Evolutionary conservation across 2,888 invertebrate species (phyloP), one percentile per base, ranked within the genome.

Genomic region (Phrixothrix hirtus): DNA sequence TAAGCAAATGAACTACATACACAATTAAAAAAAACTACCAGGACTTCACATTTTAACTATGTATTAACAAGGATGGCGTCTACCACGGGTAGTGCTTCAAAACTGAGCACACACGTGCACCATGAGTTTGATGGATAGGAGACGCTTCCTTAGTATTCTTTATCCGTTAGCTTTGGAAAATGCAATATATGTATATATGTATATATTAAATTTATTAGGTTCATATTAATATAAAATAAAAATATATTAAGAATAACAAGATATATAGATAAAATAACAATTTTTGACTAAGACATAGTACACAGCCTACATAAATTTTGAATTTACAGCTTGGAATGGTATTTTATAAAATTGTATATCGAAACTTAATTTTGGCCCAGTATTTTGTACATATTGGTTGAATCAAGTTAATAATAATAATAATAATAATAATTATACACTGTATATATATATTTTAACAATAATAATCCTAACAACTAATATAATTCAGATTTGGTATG

Each of bases 241-340:
- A 51, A 51, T 47, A 51, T 51, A 51, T 47, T 42, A 47, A 51
- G 34, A 61, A 65, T 64, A 65, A 67, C 62, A 65, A 66, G 58
- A 62, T 56, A 58, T 64, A 68, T 63, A 63, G 59, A 58, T 59
- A 61, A 57, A 63, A 57, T 53, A 64, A 62, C 57, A 61, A 60
- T 55, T 57, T 63, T 69, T 70, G 68, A 69, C 70, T 70, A 70
- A 70, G 66, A 68, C 60, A 59, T 65, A 68, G 68, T 68, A 72
- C 72, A 72, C 72, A 72, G 72, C 72, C 72, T 50, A 45, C 48
- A 49, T 36, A 51, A 58, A 57, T 59, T 62, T 62, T 54, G 57
- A 56, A 51, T 48, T 42, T 48, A n/a, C n/a, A n/a, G n/a, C n/a
- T n/a, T n/a, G n/a, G n/a, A n/a, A n/a, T n/a, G n/a, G n/a, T n/a